Evolutionary conservation across 2,113 vertebrate genomes (phyloP), one percentile per base, ranked within the genome.

Genomic region (Heterochromis multidens): DNA sequence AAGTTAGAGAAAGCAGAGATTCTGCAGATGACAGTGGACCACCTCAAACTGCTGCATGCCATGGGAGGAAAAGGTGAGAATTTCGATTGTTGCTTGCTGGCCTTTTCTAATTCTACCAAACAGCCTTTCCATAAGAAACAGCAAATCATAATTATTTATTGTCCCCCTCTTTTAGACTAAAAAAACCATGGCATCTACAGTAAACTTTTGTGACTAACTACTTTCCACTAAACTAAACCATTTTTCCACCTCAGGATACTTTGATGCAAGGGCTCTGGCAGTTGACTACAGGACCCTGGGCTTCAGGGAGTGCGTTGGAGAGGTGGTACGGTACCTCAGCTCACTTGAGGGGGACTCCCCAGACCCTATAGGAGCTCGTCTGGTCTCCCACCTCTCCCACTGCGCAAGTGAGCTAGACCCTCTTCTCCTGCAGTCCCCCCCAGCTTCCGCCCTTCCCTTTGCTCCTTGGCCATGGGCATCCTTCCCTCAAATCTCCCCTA

Each of bases 1-100:
- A 99, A 99, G 91, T 93, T 98, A 93, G 98, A 99, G 94, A 99
- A 99, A 91, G 98, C 98, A 1, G 97, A 99, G 94, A 98, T 99
- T 84, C 96, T 99, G 33, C 98, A 99, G 92, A 98, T 99, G 98
- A 99, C 98, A 0, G 98, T 99, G 85, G 98, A 99, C 90, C 98
- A 99, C 89, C 94, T 99, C 79, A 99, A 99, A 95, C 97, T 98
- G 94, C 96, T 99, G 84, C 98, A 98, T 0, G 97, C 98, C 88
- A 97, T 97, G 80, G 97, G 97, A 40, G 97, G 97, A 17, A 92
- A 98, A 95, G 98, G 98, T 99, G 91, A 89, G 65, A 43, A 9
- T 49, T 29, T 9, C 16, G n/a, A 79, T 29, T 29, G 2, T 33
- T 35, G 4, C 9, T 76, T 61, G 31, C 4, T 5, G 27, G 4